phyloP scores from a whole-genome alignment of 2,113 vertebrate species.

The Passer montanus region DNA sequence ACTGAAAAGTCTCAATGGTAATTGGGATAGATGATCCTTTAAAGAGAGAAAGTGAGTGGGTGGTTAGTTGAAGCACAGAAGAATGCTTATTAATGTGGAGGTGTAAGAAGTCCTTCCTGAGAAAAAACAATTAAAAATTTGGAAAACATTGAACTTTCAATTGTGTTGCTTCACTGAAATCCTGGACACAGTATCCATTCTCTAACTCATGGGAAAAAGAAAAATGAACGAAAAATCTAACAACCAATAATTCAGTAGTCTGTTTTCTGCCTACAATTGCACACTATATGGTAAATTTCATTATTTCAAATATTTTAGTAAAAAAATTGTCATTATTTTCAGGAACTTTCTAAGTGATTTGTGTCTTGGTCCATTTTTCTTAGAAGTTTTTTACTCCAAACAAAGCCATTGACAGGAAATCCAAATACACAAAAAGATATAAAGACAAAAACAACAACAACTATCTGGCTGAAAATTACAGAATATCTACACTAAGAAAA shows the following conservation, averaged over 20 bases:
- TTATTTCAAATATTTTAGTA: background rate
- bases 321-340: background rate
- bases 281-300: background rate
- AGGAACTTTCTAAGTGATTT: background rate
- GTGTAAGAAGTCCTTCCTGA: slow-evolving; percentile 11
- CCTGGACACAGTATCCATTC: background rate
- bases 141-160: slow-evolving; percentile 40
- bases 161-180: background rate
- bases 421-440: background rate
- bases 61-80: slow-evolving; percentile 23
- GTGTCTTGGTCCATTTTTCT: background rate
- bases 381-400: background rate
- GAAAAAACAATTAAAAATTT: slow-evolving; percentile 55
- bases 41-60: slow-evolving; percentile 51
- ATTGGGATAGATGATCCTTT: slow-evolving; percentile 31
- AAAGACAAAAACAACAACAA: background rate
- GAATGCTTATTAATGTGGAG: slow-evolving; percentile 55
- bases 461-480: background rate
- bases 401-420: background rate
- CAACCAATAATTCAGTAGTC: background rate
- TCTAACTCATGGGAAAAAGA: fast-evolving
- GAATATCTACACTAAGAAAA: background rate
- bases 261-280: background rate
- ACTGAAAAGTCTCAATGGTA: slow-evolving; percentile 60
- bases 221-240: background rate